Base-by-base conservation (phyloP, 2,888 invertebrate genomes). In the Chrysolina haemoptera region DNA sequence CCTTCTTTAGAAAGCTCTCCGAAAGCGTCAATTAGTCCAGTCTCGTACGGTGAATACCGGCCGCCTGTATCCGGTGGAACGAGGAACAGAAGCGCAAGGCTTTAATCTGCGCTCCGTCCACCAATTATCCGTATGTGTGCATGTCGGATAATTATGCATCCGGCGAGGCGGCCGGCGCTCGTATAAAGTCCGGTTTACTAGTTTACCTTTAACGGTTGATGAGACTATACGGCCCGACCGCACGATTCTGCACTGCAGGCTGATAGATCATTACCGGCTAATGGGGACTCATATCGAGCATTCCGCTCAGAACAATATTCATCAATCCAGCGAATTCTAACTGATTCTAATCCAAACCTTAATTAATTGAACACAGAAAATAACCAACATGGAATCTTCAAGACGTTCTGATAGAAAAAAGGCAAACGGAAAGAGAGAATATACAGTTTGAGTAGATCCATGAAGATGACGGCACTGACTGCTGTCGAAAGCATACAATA, bases 91-190 rank as follows among this genome's bases (percentile, higher is more conserved):
- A 18, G 35, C 27, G 35, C 35, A 27, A 27, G 16, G 59, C 59
- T n/a, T 12, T 59, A 27, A 59, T 27, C 59, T 59, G 22, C 27
- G 22, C 59, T 59, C 59, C 59, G 70, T 73, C 69, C 71, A 64
- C 67, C 80, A 75, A 75, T 75, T 75, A 70, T 62, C 77, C 75
- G 71, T 75, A 64, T 76, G 74, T 71, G 68, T 72, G 65, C 68
- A 62, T 66, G 62, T 63, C 64, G 75, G 75, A 75, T 77, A 75
- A 77, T 77, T 75, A 75, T 71, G 71, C 76, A 75, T 71, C 71
- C 69, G 71, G 68, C 22, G 66, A 63, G 70, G 53, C 67, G 62
- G 55, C 18, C 59, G 12, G 53, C 4, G 64, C 64, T 55, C 70
- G 48, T 68, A 68, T 71, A 65, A 68, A 71, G 68, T 68, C 64